Base-by-base conservation (phyloP, 2,797 vertebrate genomes). In the Mormyrus proboscirostris region DNA sequence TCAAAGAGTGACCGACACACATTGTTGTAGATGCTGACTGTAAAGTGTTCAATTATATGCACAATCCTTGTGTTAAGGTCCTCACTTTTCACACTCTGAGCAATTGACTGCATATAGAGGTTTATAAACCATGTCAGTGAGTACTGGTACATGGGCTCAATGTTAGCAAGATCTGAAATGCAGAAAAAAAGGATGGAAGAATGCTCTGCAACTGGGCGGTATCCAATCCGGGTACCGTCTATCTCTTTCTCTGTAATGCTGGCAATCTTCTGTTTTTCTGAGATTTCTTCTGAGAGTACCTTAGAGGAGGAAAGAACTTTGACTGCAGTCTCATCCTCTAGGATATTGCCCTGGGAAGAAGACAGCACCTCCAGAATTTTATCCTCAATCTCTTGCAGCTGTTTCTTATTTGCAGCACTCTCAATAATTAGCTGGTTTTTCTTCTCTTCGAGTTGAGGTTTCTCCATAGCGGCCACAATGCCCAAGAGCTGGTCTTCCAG, bases 141-240 rank as follows among this genome's bases (percentile, higher is more conserved):
- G 92, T 99, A 98, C 82, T 99, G 98, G 92, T 99, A 99, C 98
- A 99, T 98, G 0, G 98, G 97, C 89, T 99, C 98, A 0, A 99
- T 97, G 93, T 98, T 96, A 79, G 97, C 97, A 90, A 99, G 92
- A 33, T 99, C 97, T 2, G 97, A 98, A 92, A 98, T 97, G 91
- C 98, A 99, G 91, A 99, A 99, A 94, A 99, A 99, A 62, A 98
- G 91, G 90, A 97, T 95, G 83, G 98, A 95, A 0, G 98, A 98
- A 92, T 98, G 97, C 87, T 96, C 89, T 7, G 98, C 98, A 86
- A 98, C 98, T 0, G 97, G 97, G 9, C 97, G 96, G 91, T 99
- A 99, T 19, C 97, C 97, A 96, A 98, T 94, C 19, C 97, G 96
- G 1, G 98, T 99, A 55, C 95, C 92, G 53, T 99, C 98, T 0